A percentile compares a stretch with the other conserved stretches of the same genome.
phyloP scores from a whole-genome alignment of 1,140 invertebrate species.

The Gryllus bimaculatus region DNA sequence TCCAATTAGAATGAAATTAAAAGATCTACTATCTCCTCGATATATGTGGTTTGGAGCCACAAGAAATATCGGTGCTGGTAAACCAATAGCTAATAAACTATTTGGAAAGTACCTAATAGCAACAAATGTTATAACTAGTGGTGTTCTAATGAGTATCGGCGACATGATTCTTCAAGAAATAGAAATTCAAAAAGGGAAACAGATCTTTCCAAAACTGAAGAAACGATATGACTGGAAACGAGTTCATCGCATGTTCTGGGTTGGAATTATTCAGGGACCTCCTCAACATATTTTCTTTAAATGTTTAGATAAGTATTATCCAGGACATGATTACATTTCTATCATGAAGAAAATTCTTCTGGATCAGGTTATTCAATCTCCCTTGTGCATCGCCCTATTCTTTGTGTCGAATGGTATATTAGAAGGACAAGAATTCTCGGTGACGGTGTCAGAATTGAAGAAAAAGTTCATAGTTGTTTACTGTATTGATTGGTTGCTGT shows the following conservation, averaged over 20 bases:
- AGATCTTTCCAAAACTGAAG: constrained; percentile 42
- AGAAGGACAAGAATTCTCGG: constrained; percentile 41
- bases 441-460: constrained; percentile 21
- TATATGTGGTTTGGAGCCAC: too few relatives aligned
- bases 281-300: constrained; percentile 71
- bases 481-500: constrained; percentile 61
- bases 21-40: too few relatives aligned
- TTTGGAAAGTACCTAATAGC: constrained; percentile 45
- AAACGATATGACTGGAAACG: constrained; percentile 37
- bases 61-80: too few relatives aligned
- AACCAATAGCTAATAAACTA: neutral
- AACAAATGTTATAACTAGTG: constrained; percentile 56
- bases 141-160: constrained; percentile 52
- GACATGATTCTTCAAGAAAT: constrained; percentile 55
- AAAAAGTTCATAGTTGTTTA: constrained; percentile 36
- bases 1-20: too few relatives aligned
- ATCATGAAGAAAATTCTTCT: constrained; percentile 58
- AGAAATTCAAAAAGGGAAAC: constrained; percentile 33
- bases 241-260: constrained; percentile 50
- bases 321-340: constrained; percentile 44
- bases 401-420: constrained; percentile 59
- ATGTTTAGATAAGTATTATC: constrained; percentile 58
- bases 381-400: constrained; percentile 60
- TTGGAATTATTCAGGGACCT: constrained; percentile 60
- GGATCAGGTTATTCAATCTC: constrained; percentile 62